Evolutionary conservation across 1,140 invertebrate genomes (phyloP).

Genomic region (Caenorhabditis briggsae): DNA sequence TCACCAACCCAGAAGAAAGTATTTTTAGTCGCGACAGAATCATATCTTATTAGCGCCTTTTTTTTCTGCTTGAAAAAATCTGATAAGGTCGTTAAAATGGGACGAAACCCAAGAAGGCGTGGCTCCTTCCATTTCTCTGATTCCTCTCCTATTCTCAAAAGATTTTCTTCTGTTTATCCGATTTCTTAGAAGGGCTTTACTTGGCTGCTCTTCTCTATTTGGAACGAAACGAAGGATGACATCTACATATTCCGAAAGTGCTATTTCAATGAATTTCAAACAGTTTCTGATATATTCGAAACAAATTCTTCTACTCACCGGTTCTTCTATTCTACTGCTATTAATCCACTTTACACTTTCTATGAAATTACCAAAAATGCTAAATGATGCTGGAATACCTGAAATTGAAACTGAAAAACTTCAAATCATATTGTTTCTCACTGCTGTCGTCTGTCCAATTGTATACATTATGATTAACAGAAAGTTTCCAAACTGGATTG

Average conservation of each 20-base stretch:
- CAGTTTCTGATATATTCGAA: background rate
- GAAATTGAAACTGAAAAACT: background rate
- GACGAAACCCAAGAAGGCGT: constrained; percentile 3
- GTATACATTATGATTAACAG: no score
- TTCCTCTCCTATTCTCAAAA: background rate
- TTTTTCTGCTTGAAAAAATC: background rate
- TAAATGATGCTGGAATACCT: constrained; percentile 3
- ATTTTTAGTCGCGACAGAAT: background rate
- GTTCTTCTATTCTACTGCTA: background rate
- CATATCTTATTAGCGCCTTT: background rate
- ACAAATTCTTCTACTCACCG: background rate
- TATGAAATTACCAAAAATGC: constrained; percentile 22
- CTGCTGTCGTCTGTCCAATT: background rate
- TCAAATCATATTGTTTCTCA: background rate
- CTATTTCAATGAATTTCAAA: background rate
- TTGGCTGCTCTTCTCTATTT: background rate
- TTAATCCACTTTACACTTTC: constrained; percentile 6
- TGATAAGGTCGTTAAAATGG: background rate
- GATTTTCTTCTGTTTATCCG: background rate
- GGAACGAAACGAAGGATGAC: background rate
- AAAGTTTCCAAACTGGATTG: no score
- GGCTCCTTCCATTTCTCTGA: background rate
- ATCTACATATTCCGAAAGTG: background rate
- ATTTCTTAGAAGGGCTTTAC: constrained; percentile 39
- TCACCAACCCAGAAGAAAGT: background rate